phyloP scores from a whole-genome alignment of 2,888 invertebrate genomes.

The Agonopterix arenella region DNA sequence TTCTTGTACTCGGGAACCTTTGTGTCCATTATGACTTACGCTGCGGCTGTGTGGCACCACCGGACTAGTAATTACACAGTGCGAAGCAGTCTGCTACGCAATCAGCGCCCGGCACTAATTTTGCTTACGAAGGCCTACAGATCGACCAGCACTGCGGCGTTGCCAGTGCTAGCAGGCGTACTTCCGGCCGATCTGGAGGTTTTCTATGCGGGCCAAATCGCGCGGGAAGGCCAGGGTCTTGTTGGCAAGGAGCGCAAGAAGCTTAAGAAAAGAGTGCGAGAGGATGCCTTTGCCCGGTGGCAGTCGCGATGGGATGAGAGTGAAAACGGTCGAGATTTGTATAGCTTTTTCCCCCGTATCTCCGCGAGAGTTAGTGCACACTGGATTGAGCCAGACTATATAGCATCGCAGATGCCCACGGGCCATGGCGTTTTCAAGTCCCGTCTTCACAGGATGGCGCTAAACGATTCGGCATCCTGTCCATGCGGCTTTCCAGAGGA shows the following conservation, averaged over 20 bases:
- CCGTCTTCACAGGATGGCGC: slow-evolving; percentile 2
- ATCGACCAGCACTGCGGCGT: slow-evolving; percentile 17
- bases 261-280: not conserved
- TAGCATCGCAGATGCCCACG: not conserved
- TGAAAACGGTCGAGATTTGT: no score
- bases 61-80: not conserved
- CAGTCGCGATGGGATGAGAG: no score
- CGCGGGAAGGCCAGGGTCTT: slow-evolving; percentile 8
- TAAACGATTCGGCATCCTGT: slow-evolving; percentile 3
- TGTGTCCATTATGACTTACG: slow-evolving; percentile 12
- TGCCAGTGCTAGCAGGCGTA: slow-evolving; percentile 22
- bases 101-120: slow-evolving; percentile 14
- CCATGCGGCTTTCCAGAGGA: no score
- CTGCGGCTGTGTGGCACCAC: slow-evolving; percentile 13
- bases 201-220: not conserved
- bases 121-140: slow-evolving; percentile 24
- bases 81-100: slow-evolving; percentile 9
- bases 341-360: no score
- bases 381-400: no score
- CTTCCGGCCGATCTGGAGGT: slow-evolving; percentile 19
- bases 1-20: slow-evolving; percentile 14
- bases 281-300: not conserved
- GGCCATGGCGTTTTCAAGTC: no score
- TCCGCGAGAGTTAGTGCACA: no score
- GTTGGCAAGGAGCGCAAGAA: no score